Percentiles rank a stretch among this genome's conserved stretches.
These are phyloP conservation scores for Pituophis catenifer DNA, from an alignment of 2,113 vertebrate genomes.

Conservation along the genomic window DNA sequence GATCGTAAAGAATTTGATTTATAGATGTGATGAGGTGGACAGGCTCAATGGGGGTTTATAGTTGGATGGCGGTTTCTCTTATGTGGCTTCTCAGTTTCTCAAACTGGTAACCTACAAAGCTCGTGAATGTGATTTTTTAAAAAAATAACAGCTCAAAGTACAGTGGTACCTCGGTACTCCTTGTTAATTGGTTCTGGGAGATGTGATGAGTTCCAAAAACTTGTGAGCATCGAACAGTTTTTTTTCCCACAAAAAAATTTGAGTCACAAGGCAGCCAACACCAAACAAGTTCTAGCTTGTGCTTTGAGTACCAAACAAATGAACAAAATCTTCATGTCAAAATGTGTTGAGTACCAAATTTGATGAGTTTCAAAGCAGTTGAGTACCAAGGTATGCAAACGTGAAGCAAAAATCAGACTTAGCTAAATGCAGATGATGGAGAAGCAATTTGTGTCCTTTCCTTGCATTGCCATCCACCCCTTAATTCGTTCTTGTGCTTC, in stretches of 20 bases:
- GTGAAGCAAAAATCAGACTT: not conserved
- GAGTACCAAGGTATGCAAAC: not conserved
- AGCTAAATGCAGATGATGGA: not conserved
- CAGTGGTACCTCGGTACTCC: not conserved
- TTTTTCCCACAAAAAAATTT: not conserved
- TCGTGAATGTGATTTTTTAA: too few relatives aligned
- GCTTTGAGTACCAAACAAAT: not conserved
- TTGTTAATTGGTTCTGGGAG: not conserved
- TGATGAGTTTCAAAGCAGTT: not conserved
- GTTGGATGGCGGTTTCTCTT: not conserved
- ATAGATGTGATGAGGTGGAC: not conserved
- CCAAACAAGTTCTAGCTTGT: not conserved
- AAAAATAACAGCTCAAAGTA: not conserved
- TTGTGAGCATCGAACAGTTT: not conserved
- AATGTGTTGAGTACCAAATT: not conserved
- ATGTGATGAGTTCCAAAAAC: not conserved
- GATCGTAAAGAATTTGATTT: not conserved
- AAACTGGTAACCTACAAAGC: not conserved
- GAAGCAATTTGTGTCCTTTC: not conserved
- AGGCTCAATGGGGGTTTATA: not conserved
- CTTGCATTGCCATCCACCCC: not conserved
- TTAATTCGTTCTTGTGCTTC: not conserved
- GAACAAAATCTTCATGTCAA: not conserved
- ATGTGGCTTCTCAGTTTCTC: not conserved
- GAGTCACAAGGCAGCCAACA: not conserved